phyloP scores from a whole-genome alignment of 1,140 invertebrate genomes.

The Tribolium castaneum region DNA sequence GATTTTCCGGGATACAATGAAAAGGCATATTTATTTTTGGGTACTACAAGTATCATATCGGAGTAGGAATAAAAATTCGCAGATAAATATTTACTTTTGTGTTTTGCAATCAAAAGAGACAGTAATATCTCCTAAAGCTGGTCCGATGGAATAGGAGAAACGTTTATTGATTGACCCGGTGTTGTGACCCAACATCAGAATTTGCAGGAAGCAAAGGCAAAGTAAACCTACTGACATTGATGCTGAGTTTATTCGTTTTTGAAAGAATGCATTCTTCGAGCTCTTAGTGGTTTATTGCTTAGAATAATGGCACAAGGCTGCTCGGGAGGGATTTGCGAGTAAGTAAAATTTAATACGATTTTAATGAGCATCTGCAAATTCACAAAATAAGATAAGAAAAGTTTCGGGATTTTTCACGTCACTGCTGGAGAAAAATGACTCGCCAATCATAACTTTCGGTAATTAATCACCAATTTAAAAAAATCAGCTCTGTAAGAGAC shows the following conservation, averaged over 20 bases:
- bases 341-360: background rate
- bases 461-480: background rate
- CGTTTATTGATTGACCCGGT: conserved; percentile 3
- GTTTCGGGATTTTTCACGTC: background rate
- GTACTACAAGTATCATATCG: background rate
- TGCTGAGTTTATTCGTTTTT: background rate
- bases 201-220: background rate
- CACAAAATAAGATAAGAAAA: background rate
- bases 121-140: background rate
- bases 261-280: background rate
- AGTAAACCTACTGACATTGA: conserved; percentile 4
- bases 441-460: background rate
- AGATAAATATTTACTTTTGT: conserved; percentile 1
- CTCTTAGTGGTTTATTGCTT: background rate
- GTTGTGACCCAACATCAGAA: conserved; percentile 7
- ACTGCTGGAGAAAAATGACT: background rate
- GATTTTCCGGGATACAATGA: background rate
- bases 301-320: background rate
- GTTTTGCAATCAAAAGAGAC: background rate
- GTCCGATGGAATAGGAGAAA: background rate
- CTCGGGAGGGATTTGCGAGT: background rate
- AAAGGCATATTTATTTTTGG: background rate
- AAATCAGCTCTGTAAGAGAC: background rate
- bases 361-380: background rate
- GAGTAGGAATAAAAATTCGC: background rate